Evolutionary conservation across 2,113 vertebrate genomes (phyloP).

Genomic region (Stigmatopora nigra): DNA sequence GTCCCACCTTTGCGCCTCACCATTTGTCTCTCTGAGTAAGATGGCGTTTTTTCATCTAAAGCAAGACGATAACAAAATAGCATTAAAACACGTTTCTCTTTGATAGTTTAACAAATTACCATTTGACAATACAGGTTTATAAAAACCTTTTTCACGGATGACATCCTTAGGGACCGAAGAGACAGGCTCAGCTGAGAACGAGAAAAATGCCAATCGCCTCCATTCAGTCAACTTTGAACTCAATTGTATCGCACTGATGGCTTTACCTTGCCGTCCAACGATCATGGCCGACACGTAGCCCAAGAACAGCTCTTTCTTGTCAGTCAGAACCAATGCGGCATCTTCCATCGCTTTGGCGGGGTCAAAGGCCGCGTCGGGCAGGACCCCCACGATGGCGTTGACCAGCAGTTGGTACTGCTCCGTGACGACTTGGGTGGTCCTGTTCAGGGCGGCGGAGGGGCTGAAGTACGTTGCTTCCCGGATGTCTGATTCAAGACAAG

Average conservation of each 20-base stretch:
- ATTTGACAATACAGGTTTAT: background rate
- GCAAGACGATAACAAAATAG: slow-evolving; percentile 11
- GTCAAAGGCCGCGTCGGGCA: slow-evolving; percentile 61
- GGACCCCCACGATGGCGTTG: slow-evolving; percentile 49
- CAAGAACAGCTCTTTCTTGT: slow-evolving; percentile 62
- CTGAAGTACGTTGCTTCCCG: slow-evolving; percentile 48
- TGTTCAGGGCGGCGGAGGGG: slow-evolving; percentile 47
- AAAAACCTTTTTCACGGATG: slow-evolving; percentile 52
- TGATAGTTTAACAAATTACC: background rate
- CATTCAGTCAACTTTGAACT: background rate
- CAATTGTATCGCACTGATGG: background rate
- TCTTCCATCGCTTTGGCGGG: slow-evolving; percentile 67
- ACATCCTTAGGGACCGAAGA: slow-evolving; percentile 29
- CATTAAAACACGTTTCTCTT: background rate
- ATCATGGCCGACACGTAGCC: slow-evolving; percentile 66
- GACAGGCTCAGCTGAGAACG: slow-evolving; percentile 33
- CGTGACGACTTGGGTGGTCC: slow-evolving; percentile 45
- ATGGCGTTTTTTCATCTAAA: slow-evolving; percentile 41
- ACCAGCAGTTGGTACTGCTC: slow-evolving; percentile 51
- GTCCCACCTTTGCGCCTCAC: slow-evolving; percentile 65
- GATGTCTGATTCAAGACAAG: slow-evolving; percentile 36
- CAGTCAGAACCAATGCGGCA: slow-evolving; percentile 57
- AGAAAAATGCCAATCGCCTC: background rate
- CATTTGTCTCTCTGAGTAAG: slow-evolving; percentile 41
- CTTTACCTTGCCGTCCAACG: slow-evolving; percentile 62